Conservation (phyloP, 35 echinoderm and acorn worm genomes). For the Eucidaris tribuloides region DNA sequence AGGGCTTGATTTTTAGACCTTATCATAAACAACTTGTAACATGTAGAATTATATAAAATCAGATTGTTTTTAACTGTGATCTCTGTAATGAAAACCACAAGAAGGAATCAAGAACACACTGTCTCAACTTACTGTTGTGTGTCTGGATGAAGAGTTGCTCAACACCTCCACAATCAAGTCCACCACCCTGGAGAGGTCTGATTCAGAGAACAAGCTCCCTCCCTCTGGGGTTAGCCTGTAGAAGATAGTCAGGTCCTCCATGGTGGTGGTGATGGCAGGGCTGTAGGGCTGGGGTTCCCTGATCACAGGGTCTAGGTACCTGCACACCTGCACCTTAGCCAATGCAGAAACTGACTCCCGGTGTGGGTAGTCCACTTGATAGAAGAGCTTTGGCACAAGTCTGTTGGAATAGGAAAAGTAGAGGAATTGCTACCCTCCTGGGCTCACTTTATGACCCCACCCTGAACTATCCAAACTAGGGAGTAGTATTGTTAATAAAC, state of each 20-base stretch:
- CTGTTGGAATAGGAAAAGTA: no score
- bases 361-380: constrained; percentile 63
- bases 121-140: constrained; percentile 66
- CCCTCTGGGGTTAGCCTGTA: constrained; percentile 24
- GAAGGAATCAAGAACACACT: no score
- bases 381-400: constrained; percentile 83
- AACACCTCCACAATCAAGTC: constrained; percentile 57
- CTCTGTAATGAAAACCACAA: neutral
- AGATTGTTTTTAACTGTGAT: neutral
- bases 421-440: no score
- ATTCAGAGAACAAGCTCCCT: constrained; percentile 43
- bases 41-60: no score
- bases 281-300: constrained; percentile 65
- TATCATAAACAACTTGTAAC: no score
- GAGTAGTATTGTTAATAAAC: no score
- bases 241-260: constrained; percentile 82
- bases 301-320: constrained; percentile 65
- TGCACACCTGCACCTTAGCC: constrained; percentile 56
- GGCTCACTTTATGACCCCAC: no score
- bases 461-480: no score
- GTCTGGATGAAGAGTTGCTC: constrained; percentile 67
- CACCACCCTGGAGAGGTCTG: constrained; percentile 75
- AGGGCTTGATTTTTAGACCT: no score
- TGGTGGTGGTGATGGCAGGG: constrained; percentile 75
- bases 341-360: constrained; percentile 62